Base-by-base conservation (phyloP, 2,888 invertebrate species). In the Stictocephala bisonia region DNA sequence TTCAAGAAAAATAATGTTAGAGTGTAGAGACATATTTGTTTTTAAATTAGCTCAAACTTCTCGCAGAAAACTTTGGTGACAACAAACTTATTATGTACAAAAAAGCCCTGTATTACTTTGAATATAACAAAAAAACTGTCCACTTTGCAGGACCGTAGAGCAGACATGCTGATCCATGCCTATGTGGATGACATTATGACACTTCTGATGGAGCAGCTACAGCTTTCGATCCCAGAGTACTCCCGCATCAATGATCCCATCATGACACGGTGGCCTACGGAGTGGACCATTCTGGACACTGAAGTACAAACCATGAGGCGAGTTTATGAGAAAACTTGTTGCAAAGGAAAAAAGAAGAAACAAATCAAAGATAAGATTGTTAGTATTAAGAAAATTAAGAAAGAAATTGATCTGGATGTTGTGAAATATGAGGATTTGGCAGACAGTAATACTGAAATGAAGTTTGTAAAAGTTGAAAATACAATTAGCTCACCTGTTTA, bases 121-220 rank as follows among this genome's bases (percentile, higher is more conserved):
- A n/a, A n/a, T n/a, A n/a, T n/a, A n/a, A n/a, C n/a, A n/a, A n/a
- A n/a, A n/a, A n/a, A n/a, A n/a, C n/a, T n/a, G n/a, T n/a, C n/a
- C n/a, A n/a, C n/a, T 76, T 87, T 87, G 50, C 82, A 95, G 94
- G 96, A 97, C 82, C 93, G 93, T 82, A 94, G 95, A 85, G 94
- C 96, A 24, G 93, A 96, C 84, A 84, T 98, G 73, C 87, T 93
- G 58, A 95, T 98, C 77, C 92, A 95, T 81, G 89, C 92, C 15
- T 97, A 95, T 84, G 94, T 97, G 0, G 97, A 98, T 83, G 90
- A 90, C 71, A 89, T 97, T 58, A 85, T 96, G 80, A 86, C 86
- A 73, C 90, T 89, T 81, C 86, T 96, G 0, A 91, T 93, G 87
- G 89, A 91, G 80, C 87, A 90, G 73, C 85, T 97, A 40, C 89